Percentiles rank a stretch among this genome's conserved stretches.
These are phyloP conservation scores for Platalea minor DNA, from an alignment of 2,797 vertebrate genomes.

Conservation along the genomic window DNA sequence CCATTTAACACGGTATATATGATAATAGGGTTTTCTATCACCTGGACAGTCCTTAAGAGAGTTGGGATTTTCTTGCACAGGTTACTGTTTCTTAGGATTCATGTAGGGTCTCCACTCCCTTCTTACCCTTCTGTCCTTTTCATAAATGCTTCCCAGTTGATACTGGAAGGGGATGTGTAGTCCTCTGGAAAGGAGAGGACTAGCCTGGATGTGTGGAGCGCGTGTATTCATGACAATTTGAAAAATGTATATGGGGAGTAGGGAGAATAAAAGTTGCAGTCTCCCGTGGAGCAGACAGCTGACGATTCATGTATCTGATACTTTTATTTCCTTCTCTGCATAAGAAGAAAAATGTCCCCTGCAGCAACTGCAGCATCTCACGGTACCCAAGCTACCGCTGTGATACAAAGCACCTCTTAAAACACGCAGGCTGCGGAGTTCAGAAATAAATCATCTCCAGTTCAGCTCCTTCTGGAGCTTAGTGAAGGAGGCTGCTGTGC, in stretches of 20 bases:
- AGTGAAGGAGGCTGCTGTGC: background rate
- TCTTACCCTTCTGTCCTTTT: background rate
- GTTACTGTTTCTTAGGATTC: background rate
- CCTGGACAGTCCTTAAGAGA: background rate
- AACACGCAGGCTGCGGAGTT: rapidly evolving
- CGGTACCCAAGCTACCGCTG: background rate
- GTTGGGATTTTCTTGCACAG: background rate
- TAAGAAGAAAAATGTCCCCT: background rate
- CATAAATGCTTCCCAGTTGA: background rate
- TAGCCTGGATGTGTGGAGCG: background rate
- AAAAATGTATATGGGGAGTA: background rate
- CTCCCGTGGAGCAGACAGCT: background rate
- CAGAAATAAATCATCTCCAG: background rate
- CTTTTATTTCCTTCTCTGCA: background rate
- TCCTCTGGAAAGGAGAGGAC: background rate
- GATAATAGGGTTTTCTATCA: background rate
- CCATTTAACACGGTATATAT: background rate
- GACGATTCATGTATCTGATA: background rate
- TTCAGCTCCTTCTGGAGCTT: background rate
- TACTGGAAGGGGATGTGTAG: background rate
- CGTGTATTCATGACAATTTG: background rate
- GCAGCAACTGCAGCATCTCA: background rate
- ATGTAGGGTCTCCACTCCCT: background rate
- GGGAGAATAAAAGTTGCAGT: background rate
- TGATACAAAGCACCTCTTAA: background rate